Evolutionary conservation across 2,888 invertebrate species (phyloP).

Genomic region (Agrochola lota): DNA sequence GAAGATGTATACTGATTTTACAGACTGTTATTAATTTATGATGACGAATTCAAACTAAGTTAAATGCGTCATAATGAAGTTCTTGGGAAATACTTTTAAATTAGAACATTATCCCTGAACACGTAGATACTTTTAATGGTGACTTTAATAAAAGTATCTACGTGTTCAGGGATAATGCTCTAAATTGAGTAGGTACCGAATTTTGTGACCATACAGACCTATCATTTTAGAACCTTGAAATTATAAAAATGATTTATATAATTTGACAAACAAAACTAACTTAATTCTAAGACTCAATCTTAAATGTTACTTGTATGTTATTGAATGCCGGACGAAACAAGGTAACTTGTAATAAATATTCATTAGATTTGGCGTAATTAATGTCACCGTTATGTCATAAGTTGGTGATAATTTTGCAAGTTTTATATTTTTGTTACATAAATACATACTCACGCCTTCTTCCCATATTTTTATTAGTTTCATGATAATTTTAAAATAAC

Average conservation of each 20-base stretch:
- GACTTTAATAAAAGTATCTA: background rate
- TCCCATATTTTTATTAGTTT: slow-evolving; percentile 17
- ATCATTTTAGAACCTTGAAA: slow-evolving; percentile 16
- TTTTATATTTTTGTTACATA: slow-evolving; percentile 2
- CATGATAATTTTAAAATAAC: no score
- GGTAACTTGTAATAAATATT: slow-evolving; percentile 52
- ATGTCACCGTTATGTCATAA: slow-evolving; percentile 45
- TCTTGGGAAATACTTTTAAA: background rate
- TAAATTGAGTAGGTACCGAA: background rate
- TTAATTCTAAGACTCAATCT: slow-evolving; percentile 10
- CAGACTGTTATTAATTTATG: background rate
- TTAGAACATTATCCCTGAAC: no score
- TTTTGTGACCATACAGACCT: background rate
- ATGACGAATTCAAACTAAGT: background rate
- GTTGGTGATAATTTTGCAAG: slow-evolving; percentile 34
- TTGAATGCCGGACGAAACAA: slow-evolving; percentile 48
- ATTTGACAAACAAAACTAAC: slow-evolving; percentile 20
- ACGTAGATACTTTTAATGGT: no score
- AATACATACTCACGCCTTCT: no score
- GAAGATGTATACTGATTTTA: background rate
- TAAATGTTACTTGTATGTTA: slow-evolving; percentile 53
- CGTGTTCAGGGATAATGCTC: slow-evolving; percentile 1
- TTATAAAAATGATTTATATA: slow-evolving; percentile 13
- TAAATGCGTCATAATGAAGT: slow-evolving; percentile 15
- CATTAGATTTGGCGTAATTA: slow-evolving; percentile 44